These are phyloP conservation scores for Leptogaster cylindrica DNA, from an alignment of 2,888 invertebrate species.

Conservation along the genomic window DNA sequence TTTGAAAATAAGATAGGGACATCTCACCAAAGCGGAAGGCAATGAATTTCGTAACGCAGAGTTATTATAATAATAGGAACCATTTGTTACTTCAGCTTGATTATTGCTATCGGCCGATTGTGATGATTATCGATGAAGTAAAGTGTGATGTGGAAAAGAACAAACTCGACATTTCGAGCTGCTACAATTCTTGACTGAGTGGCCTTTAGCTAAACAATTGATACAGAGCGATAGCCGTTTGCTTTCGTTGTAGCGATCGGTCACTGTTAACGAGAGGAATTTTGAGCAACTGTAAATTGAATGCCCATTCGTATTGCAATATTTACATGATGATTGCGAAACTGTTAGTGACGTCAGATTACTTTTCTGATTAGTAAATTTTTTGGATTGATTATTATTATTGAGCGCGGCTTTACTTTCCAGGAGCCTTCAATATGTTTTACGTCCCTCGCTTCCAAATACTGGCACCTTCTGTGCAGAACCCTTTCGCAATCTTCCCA, in stretches of 20 bases:
- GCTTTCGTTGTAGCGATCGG: neutral
- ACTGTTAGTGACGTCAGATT: neutral
- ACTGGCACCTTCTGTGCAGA: slow-evolving; percentile 41
- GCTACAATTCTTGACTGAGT: too few species aligned
- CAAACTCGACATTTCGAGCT: too few species aligned
- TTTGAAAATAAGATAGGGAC: too few species aligned
- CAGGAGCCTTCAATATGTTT: slow-evolving; percentile 18
- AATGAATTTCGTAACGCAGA: too few species aligned
- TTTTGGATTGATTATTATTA: neutral
- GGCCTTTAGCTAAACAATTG: neutral
- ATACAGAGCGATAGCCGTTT: neutral
- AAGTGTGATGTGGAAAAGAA: too few species aligned
- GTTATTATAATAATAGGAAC: too few species aligned
- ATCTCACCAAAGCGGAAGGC: too few species aligned
- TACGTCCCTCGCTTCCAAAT: slow-evolving; percentile 43
- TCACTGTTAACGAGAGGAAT: neutral
- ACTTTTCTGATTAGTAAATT: neutral
- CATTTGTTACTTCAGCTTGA: neutral
- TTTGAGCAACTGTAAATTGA: neutral
- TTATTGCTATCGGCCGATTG: neutral
- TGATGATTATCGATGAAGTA: neutral
- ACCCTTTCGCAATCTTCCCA: slow-evolving; percentile 42
- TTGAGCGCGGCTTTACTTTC: too few species aligned
- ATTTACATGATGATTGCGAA: neutral
- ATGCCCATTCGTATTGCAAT: neutral